A percentile compares a stretch with the other conserved stretches of the same genome.
Conservation (phyloP, 2,113 vertebrate species). For the Dipodomys ordii region DNA sequence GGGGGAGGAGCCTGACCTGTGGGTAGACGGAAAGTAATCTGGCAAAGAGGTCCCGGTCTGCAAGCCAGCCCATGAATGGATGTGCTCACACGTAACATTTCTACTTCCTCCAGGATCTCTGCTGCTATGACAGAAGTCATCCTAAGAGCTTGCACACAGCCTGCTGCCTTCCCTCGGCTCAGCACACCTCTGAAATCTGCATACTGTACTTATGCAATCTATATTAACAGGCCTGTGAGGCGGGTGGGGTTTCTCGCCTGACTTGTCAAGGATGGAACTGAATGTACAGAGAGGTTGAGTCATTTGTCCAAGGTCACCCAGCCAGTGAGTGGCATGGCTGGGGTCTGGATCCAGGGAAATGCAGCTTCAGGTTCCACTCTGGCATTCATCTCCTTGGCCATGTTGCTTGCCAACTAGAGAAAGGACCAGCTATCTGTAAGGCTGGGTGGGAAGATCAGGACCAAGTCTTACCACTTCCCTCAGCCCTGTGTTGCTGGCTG, state of each 20-base stretch:
- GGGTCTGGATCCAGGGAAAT: neutral
- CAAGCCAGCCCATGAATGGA: neutral
- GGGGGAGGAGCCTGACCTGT: neutral
- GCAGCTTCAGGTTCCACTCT: neutral
- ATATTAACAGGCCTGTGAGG: neutral
- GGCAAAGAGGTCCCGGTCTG: neutral
- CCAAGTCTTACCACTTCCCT: neutral
- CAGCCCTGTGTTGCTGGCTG: neutral
- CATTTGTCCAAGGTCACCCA: neutral
- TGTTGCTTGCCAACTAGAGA: neutral
- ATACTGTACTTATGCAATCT: neutral
- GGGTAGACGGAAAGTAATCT: too few species aligned
- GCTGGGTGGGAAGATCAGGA: neutral
- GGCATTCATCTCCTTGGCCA: neutral
- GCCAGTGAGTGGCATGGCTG: neutral
- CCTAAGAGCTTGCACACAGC: neutral
- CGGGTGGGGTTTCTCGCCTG: neutral
- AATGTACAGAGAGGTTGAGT: neutral
- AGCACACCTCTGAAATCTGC: neutral
- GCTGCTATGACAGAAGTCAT: neutral
- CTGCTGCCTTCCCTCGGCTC: neutral
- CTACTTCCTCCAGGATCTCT: neutral
- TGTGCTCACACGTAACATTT: neutral
- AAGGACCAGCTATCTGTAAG: conserved; percentile 2
- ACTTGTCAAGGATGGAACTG: neutral